phyloP scores from a whole-genome alignment of 2,888 invertebrate species.

The Oscheius sp. region DNA sequence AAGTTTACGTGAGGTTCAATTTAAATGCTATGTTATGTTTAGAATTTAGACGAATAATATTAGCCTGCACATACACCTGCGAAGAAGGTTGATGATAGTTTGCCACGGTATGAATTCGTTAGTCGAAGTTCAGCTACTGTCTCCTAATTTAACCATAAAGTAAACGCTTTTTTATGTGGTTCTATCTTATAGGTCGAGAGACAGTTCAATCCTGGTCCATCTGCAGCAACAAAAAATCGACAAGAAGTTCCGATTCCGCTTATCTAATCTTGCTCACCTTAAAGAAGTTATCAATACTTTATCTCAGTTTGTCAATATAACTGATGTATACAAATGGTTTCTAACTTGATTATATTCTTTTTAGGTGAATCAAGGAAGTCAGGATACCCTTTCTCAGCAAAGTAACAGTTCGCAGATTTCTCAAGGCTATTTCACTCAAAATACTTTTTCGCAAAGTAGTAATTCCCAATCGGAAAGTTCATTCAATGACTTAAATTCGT shows the following conservation, averaged over 20 bases:
- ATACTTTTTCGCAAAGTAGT: not conserved
- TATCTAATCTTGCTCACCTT: not conserved
- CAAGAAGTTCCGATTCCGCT: slow-evolving; percentile 1
- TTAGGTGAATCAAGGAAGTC: not conserved
- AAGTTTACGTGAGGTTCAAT: too few species aligned
- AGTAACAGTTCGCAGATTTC: too few species aligned
- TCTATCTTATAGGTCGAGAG: not conserved
- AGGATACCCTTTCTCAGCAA: slow-evolving; percentile 3
- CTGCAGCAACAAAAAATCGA: not conserved
- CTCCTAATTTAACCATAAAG: not conserved
- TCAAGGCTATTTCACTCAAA: not conserved
- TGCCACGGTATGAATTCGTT: not conserved
- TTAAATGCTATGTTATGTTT: too few species aligned
- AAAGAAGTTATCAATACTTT: not conserved
- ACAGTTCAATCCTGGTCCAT: not conserved
- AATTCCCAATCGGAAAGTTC: not conserved
- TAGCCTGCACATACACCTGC: too few species aligned
- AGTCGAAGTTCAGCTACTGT: not conserved
- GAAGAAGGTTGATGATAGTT: not conserved
- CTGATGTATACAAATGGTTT: not conserved
- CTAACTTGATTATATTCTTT: not conserved
- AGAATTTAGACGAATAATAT: too few species aligned
- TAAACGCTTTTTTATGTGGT: slow-evolving; percentile 3
- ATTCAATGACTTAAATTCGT: not conserved
- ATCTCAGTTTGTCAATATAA: not conserved